Evolutionary conservation across 1,140 invertebrate species (phyloP).

Genomic region (Camponotus vicinus): DNA sequence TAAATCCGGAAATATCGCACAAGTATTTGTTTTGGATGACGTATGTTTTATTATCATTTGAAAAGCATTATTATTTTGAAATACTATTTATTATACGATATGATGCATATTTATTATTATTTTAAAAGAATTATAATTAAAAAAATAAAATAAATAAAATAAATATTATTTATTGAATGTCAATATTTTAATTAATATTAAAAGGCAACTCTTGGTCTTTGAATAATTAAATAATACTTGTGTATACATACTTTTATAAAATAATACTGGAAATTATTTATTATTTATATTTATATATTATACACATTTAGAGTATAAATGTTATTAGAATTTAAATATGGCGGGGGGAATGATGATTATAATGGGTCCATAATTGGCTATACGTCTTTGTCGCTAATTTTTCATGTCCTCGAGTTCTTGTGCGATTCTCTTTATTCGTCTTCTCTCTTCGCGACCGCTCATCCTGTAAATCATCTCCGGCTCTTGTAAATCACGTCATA

Average conservation of each 20-base stretch:
- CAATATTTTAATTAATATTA: too few relatives aligned
- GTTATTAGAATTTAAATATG: constrained; percentile 16
- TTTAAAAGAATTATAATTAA: too few relatives aligned
- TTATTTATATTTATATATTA: constrained; percentile 1
- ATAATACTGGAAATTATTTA: constrained; percentile 7
- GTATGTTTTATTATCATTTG: too few relatives aligned
- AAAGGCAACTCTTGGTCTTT: too few relatives aligned
- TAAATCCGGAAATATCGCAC: background rate
- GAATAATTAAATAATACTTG: background rate
- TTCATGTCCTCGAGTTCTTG: background rate
- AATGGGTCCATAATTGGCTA: background rate
- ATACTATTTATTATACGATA: too few relatives aligned
- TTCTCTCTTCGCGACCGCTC: constrained; percentile 46
- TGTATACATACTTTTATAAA: background rate
- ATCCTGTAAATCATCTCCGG: constrained; percentile 75
- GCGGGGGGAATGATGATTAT: background rate
- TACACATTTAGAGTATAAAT: background rate
- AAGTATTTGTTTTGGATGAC: background rate
- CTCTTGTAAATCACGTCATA: constrained; percentile 68
- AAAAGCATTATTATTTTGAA: too few relatives aligned
- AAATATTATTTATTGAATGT: too few relatives aligned
- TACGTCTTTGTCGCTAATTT: constrained; percentile 11
- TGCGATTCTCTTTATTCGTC: background rate
- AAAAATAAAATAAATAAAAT: too few relatives aligned
- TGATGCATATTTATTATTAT: too few relatives aligned